These are phyloP conservation scores for Pseudochirops corinnae DNA, from an alignment of 2,797 vertebrate species.

Conservation along the genomic window DNA sequence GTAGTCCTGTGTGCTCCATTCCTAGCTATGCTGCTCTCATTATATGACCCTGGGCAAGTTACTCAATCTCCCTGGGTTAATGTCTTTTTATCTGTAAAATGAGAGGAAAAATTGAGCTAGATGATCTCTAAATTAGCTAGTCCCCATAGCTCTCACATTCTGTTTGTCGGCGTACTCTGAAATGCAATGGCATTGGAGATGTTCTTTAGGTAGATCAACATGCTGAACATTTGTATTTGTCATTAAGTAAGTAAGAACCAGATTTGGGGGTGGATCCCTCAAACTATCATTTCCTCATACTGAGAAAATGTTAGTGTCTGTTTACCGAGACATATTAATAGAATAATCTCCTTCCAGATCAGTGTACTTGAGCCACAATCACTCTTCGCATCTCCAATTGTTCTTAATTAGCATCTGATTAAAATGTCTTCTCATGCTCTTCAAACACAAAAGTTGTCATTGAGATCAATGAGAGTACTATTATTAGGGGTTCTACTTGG, in stretches of 20 bases:
- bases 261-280: slow-evolving; percentile 68
- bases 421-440: slow-evolving; percentile 79
- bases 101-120: neutral
- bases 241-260: slow-evolving; percentile 65
- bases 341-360: slow-evolving; percentile 77
- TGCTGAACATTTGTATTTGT: slow-evolving; percentile 66
- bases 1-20: neutral
- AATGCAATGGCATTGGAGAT: neutral
- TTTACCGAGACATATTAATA: slow-evolving; percentile 78
- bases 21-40: neutral
- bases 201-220: slow-evolving; percentile 8
- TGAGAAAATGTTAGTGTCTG: slow-evolving; percentile 78
- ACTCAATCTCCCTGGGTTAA: neutral
- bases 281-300: slow-evolving; percentile 64
- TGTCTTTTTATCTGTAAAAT: neutral
- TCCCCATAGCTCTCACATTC: neutral
- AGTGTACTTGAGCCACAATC: slow-evolving; percentile 77
- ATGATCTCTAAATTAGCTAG: neutral
- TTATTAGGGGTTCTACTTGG: slow-evolving; percentile 66
- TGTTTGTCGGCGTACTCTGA: neutral
- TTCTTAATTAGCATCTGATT: slow-evolving; percentile 82
- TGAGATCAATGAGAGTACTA: slow-evolving; percentile 74
- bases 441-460: slow-evolving; percentile 79
- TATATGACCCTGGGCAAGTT: neutral
- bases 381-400: slow-evolving; percentile 77